Conservation (phyloP, 2,888 invertebrate genomes). For the Calliscelio sp. region DNA sequence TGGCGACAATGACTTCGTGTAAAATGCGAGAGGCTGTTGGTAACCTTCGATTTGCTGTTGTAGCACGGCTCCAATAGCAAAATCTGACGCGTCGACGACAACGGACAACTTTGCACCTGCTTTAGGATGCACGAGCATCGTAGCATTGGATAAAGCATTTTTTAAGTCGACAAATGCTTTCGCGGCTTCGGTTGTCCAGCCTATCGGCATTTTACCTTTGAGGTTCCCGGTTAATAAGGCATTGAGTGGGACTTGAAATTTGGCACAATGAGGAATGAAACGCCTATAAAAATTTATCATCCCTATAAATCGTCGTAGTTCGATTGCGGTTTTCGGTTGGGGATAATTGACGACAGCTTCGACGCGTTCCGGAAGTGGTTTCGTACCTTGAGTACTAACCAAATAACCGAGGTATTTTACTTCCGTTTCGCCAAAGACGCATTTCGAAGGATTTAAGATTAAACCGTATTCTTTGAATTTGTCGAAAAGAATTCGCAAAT, state of each 20-base stretch:
- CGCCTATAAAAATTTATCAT: conserved; percentile 51
- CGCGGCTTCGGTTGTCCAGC: not conserved
- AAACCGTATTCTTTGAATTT: conserved; percentile 63
- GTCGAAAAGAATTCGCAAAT: conserved; percentile 45
- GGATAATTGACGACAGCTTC: not conserved
- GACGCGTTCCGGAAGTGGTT: conserved; percentile 67
- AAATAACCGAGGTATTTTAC: conserved; percentile 79
- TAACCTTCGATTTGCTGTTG: no score
- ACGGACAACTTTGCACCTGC: no score
- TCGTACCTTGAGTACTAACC: conserved; percentile 58
- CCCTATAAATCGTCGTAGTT: not conserved
- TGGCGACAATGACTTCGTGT: no score
- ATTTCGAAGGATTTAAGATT: conserved; percentile 78
- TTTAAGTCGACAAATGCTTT: not conserved
- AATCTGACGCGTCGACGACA: no score
- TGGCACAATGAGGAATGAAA: conserved; percentile 45
- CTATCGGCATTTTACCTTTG: not conserved
- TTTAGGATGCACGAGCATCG: no score
- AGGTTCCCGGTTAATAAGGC: not conserved
- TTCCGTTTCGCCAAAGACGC: conserved; percentile 76
- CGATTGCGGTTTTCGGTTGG: no score
- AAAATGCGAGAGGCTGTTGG: no score
- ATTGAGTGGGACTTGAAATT: not conserved
- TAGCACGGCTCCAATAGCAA: no score
- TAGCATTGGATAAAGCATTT: not conserved